Evolutionary conservation across 2,888 invertebrate species (phyloP).

Genomic region (Nephrotoma appendiculata): DNA sequence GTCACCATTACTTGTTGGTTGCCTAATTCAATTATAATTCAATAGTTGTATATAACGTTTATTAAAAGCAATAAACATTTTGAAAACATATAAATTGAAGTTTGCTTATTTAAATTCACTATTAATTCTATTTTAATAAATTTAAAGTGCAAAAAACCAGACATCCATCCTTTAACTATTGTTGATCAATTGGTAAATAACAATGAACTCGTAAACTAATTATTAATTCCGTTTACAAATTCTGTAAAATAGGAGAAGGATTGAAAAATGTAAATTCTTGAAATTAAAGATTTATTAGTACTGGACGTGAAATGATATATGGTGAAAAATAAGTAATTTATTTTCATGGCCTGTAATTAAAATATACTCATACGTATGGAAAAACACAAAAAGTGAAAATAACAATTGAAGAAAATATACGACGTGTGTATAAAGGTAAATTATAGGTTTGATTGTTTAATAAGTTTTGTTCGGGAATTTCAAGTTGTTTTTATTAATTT

Average conservation of each 20-base stretch:
- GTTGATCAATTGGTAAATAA: not conserved
- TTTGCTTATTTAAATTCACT: not conserved
- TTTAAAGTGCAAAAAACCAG: not conserved
- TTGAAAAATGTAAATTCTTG: not conserved
- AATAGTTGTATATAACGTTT: not conserved
- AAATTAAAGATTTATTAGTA: not conserved
- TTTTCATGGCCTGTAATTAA: not conserved
- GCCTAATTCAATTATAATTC: no score
- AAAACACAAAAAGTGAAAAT: not conserved
- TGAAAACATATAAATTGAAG: not conserved
- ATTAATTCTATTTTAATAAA: not conserved
- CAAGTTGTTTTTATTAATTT: not conserved
- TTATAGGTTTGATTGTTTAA: not conserved
- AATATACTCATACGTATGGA: not conserved
- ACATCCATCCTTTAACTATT: not conserved
- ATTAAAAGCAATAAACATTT: not conserved
- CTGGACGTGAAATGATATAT: not conserved
- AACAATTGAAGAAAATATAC: not conserved
- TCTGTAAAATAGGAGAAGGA: not conserved
- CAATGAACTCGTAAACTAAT: not conserved
- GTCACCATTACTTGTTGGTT: no score
- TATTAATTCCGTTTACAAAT: not conserved
- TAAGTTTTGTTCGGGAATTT: not conserved
- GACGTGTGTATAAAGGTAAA: not conserved
- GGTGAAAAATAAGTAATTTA: not conserved